A percentile compares a stretch with the other conserved stretches of the same genome.
These are phyloP conservation scores for Dasysyrphus tricinctus DNA, from an alignment of 2,888 invertebrate genomes.

Conservation along the genomic window DNA sequence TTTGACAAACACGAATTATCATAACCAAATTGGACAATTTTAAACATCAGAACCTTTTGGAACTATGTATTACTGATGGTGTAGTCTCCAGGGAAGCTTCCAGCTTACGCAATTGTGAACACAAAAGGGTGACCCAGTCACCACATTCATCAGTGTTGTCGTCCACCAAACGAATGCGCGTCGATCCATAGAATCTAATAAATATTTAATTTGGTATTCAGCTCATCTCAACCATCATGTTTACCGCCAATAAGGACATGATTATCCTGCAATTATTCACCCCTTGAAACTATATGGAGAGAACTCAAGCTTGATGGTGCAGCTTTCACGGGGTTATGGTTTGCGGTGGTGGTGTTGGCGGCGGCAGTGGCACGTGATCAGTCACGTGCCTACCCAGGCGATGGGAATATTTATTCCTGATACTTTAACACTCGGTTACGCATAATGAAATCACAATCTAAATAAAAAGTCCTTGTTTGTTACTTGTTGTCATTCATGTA, in stretches of 20 bases:
- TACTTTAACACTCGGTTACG: constrained; percentile 77
- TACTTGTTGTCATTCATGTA: constrained; percentile 76
- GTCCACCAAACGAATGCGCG: constrained; percentile 41
- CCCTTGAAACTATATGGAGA: constrained; percentile 41
- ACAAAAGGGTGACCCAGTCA: constrained; percentile 36
- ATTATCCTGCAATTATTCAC: constrained; percentile 74
- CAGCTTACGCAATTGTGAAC: constrained; percentile 34
- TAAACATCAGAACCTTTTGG: constrained; percentile 59
- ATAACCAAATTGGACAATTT: constrained; percentile 82
- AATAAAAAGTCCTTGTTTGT: constrained; percentile 80
- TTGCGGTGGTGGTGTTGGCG: constrained; percentile 52
- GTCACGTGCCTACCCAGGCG: constrained; percentile 80
- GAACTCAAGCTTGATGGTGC: constrained; percentile 19
- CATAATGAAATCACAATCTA: constrained; percentile 80
- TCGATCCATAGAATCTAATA: constrained; percentile 67
- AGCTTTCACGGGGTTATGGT: constrained; percentile 56
- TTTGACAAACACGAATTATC: constrained; percentile 78
- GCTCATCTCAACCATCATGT: constrained; percentile 68
- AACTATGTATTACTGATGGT: not conserved
- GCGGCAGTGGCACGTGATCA: constrained; percentile 78
- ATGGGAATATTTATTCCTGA: constrained; percentile 76
- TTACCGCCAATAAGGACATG: constrained; percentile 74
- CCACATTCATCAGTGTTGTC: not conserved
- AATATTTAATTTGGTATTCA: constrained; percentile 73
- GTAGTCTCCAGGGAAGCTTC: constrained; percentile 1